Base-by-base conservation (phyloP, 2,888 invertebrate species). In the Cyrtodaria siliqua region DNA sequence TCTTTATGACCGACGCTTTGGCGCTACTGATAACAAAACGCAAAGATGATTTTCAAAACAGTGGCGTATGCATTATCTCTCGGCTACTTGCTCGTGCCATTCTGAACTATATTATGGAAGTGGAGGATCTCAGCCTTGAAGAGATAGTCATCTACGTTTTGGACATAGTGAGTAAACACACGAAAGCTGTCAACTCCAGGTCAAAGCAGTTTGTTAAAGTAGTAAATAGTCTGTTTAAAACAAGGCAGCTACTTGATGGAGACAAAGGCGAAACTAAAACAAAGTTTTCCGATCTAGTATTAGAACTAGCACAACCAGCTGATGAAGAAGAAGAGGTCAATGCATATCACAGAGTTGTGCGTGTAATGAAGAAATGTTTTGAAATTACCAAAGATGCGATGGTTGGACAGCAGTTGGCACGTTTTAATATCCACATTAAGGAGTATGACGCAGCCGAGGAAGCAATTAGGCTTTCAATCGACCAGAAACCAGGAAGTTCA, bases 381-480 rank as follows among this genome's bases (percentile, higher is more conserved):
- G 59, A 81, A n/a, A 81, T 82, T 24, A 83, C 85, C 23, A 60
- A 82, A n/a, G 87, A 89, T 63, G 83, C 87, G 2, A 86, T 87
- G 82, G 77, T 89, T n/a, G 86, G 86, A 2, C 89, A 89, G 57
- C 86, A 86, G 38, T 70, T 87, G 20, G 82, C 89, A 8, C 61
- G 89, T 20, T 75, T 84, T 52, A 83, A 84, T 62, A 87, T 87
- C 16, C 70, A 82, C 53, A 59, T 67, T 26, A 60, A 79, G 29
- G 81, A 86, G 38, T 89, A 84, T 83, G 57, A 42, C 26, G 53
- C 72, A 18, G 89, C 89, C 18, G 79, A 74, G 40, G 56, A 75
- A 18, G 84, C 69, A 49, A 84, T 86, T 18, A 68, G 73, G 52
- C 47, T 53, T n/a, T 84, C 86, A 26, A 80, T 83, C 16, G 60